Conservation (phyloP, 2,113 vertebrate genomes). For the Nycticryphes semicollaris region DNA sequence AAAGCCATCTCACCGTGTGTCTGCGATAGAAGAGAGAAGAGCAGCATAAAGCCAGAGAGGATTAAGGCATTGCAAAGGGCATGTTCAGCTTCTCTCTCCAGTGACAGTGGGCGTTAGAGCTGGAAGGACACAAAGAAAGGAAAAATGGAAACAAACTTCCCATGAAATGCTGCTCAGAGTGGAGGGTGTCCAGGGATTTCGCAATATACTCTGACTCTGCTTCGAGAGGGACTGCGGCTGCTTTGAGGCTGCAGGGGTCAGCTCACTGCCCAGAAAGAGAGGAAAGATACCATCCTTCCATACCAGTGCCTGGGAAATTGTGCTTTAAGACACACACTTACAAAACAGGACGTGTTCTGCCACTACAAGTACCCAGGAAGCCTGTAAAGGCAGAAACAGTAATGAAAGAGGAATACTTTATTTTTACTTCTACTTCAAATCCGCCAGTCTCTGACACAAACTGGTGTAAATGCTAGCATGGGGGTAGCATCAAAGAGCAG, state of each 20-base stretch:
- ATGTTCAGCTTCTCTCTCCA: background rate
- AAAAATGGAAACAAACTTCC: background rate
- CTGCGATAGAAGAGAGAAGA: background rate
- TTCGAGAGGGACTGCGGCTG: background rate
- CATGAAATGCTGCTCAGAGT: background rate
- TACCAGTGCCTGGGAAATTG: background rate
- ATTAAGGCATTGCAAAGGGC: background rate
- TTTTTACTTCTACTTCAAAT: background rate
- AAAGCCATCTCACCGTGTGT: background rate
- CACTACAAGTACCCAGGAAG: background rate
- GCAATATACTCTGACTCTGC: rapidly evolving
- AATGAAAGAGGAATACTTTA: background rate
- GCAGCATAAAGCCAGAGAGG: background rate
- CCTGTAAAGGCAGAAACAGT: background rate
- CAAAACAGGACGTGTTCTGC: background rate
- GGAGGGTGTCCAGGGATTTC: background rate
- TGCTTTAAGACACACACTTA: background rate
- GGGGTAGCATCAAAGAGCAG: background rate
- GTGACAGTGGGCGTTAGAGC: background rate
- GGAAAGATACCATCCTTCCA: background rate
- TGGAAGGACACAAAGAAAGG: background rate
- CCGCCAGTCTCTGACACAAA: background rate
- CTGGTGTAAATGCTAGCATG: rapidly evolving
- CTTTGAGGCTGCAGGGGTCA: background rate
- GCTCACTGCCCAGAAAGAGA: background rate